Evolutionary conservation across 1,140 invertebrate species (phyloP).

Genomic region (Bombus superbus): DNA sequence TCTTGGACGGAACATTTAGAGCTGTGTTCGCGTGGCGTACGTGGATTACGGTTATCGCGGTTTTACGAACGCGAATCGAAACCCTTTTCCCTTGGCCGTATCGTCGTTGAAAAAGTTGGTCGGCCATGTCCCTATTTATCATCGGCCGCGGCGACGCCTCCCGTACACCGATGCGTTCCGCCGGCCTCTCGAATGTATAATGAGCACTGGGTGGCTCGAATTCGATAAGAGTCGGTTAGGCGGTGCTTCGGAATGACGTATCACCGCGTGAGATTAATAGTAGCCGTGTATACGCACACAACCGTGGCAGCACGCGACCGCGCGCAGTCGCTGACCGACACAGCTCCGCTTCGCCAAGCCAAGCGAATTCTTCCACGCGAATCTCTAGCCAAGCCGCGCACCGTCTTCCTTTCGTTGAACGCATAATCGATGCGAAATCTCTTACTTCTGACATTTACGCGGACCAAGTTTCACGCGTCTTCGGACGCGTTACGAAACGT

Average conservation of each 20-base stretch:
- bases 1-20: neutral
- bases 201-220: constrained; percentile 55
- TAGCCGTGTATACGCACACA: constrained; percentile 35
- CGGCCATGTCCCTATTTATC: constrained; percentile 51
- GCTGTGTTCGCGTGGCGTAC: neutral
- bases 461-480: neutral
- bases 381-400: constrained; percentile 28
- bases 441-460: constrained; percentile 5
- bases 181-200: constrained; percentile 52
- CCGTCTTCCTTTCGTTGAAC: constrained; percentile 10
- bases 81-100: neutral
- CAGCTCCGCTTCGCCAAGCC: constrained; percentile 18
- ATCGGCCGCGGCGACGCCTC: constrained; percentile 56
- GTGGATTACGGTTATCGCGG: neutral
- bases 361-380: constrained; percentile 59
- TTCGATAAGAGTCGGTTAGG: constrained; percentile 60
- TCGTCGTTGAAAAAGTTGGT: constrained; percentile 9
- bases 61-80: neutral
- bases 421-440: constrained; percentile 5
- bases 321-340: constrained; percentile 33
- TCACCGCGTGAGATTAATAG: constrained; percentile 61
- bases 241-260: constrained; percentile 55
- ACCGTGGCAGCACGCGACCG: constrained; percentile 27
- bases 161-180: constrained; percentile 49
- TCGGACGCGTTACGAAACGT: constrained; percentile 1